Conservation (phyloP, 2,113 vertebrate species). For the Nothocercus nigrocapillus region DNA sequence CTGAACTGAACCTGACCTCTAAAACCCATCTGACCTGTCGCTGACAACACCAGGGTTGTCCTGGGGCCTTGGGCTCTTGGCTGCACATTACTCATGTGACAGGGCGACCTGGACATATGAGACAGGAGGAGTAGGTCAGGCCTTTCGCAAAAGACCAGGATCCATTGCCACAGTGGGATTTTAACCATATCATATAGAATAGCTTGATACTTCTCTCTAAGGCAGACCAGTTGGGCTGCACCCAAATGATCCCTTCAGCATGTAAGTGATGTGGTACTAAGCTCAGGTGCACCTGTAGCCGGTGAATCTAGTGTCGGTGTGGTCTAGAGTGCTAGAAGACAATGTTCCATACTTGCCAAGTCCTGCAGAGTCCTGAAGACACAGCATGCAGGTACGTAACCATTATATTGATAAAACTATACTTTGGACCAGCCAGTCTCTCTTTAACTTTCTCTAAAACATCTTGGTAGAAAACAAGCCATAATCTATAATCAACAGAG, state of each 20-base stretch:
- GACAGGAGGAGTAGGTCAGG: background rate
- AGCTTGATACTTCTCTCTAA: background rate
- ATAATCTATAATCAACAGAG: conserved; percentile 1
- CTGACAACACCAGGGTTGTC: background rate
- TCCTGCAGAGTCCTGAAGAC: background rate
- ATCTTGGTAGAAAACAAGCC: conserved; percentile 45
- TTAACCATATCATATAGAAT: background rate
- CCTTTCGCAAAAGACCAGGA: background rate
- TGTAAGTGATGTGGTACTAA: background rate
- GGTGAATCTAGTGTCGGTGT: background rate
- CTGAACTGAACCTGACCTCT: background rate
- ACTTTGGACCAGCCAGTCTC: conserved; percentile 54
- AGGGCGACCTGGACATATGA: background rate
- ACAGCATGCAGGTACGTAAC: background rate
- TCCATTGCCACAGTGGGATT: background rate
- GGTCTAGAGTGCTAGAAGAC: background rate
- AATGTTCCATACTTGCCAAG: background rate
- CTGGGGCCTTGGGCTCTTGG: background rate
- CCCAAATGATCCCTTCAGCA: background rate
- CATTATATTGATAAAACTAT: conserved; percentile 30
- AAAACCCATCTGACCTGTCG: background rate
- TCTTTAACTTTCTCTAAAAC: conserved; percentile 7
- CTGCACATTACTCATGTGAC: background rate
- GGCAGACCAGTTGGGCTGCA: background rate
- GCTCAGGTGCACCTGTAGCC: background rate